Conservation (phyloP, 2,888 invertebrate genomes). For the Heterodera filipjevi region DNA sequence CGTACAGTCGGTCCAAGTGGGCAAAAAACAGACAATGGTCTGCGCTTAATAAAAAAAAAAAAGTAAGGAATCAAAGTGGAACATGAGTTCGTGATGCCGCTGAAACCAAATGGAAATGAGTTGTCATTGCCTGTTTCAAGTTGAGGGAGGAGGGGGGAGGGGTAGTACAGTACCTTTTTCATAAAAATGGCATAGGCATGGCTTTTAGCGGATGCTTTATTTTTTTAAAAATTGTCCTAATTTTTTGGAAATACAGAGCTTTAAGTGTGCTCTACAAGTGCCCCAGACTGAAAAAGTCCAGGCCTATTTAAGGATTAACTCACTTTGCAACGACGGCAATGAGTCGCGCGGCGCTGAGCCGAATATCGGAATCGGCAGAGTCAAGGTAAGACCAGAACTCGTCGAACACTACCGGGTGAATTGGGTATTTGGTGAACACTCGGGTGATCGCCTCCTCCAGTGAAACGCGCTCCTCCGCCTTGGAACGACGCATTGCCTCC, state of each 20-base stretch:
- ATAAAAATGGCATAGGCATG: too few species aligned
- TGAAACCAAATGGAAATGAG: too few species aligned
- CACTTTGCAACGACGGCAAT: conserved; percentile 31
- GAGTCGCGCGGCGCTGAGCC: conserved; percentile 31
- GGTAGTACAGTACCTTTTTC: too few species aligned
- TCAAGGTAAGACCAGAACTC: conserved; percentile 25
- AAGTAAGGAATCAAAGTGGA: not conserved
- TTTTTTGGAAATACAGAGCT: too few species aligned
- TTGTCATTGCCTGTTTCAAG: too few species aligned
- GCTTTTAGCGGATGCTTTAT: too few species aligned
- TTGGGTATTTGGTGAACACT: conserved; percentile 10
- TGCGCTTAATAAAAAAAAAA: not conserved
- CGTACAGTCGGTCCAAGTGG: conserved; percentile 25
- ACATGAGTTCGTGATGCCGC: too few species aligned
- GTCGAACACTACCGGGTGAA: conserved; percentile 20
- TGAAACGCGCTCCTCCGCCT: conserved; percentile 72
- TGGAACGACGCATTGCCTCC: conserved; percentile 70
- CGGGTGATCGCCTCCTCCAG: conserved; percentile 71
- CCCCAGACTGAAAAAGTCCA: too few species aligned
- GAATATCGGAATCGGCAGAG: not conserved
- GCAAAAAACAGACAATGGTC: conserved; percentile 16
- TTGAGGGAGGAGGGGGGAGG: too few species aligned
- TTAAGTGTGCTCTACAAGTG: too few species aligned
- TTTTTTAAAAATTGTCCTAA: too few species aligned
- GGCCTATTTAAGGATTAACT: not conserved